Percentiles rank a stretch among this genome's conserved stretches.
Conservation (phyloP, 1,140 invertebrate genomes). For the Plectrocnemia conspersa region DNA sequence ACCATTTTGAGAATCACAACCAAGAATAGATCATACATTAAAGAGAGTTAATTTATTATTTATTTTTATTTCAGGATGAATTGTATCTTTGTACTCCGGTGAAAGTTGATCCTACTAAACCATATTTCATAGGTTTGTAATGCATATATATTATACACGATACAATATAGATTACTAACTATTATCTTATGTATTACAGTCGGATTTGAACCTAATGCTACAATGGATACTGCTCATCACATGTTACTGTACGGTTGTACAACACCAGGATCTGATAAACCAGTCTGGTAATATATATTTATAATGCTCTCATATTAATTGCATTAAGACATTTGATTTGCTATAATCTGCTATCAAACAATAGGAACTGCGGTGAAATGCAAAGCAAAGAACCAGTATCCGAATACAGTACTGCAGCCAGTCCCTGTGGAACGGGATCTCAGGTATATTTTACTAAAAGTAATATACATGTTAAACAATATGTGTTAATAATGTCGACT, state of each 20-base stretch:
- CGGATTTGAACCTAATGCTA: constrained; percentile 90
- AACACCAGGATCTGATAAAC: constrained; percentile 70
- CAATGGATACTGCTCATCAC: constrained; percentile 88
- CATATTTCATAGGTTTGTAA: constrained; percentile 72
- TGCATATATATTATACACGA: constrained; percentile 14
- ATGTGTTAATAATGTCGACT: constrained; percentile 15
- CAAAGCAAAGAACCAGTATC: constrained; percentile 46
- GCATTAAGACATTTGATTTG: neutral
- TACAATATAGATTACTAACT: constrained; percentile 1
- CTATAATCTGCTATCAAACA: neutral
- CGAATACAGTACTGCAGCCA: constrained; percentile 50
- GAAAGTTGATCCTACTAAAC: constrained; percentile 62
- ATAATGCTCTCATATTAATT: constrained; percentile 5
- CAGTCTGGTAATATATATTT: constrained; percentile 66
- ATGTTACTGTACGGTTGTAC: constrained; percentile 94
- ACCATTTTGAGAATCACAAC: constrained; percentile 3
- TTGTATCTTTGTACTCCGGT: constrained; percentile 81
- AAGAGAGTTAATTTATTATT: constrained; percentile 12
- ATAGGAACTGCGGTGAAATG: constrained; percentile 93
- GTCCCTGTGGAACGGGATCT: constrained; percentile 66
- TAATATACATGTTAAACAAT: constrained; percentile 36
- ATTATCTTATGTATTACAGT: constrained; percentile 55
- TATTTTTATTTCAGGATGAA: constrained; percentile 64
- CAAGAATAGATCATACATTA: constrained; percentile 11
- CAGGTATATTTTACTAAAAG: constrained; percentile 54